A percentile compares a stretch with the other conserved stretches of the same genome.
Evolutionary conservation across 2,888 invertebrate genomes (phyloP).

Genomic region (Ferdinandea cuprea): DNA sequence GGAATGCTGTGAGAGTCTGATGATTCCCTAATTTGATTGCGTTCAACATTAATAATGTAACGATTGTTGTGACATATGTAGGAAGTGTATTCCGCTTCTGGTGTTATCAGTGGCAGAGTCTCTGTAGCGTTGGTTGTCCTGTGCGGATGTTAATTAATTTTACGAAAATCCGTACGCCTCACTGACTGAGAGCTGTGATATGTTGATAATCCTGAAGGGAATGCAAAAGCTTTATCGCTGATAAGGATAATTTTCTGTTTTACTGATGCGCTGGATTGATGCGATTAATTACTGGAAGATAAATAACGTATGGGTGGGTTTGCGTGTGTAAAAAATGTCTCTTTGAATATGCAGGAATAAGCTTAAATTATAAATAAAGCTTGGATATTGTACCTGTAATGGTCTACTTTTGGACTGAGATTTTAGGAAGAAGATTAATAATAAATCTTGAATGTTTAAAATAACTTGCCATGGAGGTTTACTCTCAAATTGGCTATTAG

Average conservation of each 20-base stretch:
- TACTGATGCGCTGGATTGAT: neutral
- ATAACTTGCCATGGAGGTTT: too few species aligned
- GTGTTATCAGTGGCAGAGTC: slow-evolving; percentile 11
- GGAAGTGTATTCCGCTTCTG: slow-evolving; percentile 51
- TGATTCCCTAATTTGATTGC: slow-evolving; percentile 69
- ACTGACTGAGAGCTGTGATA: slow-evolving; percentile 16
- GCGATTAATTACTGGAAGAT: slow-evolving; percentile 9
- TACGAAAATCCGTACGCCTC: slow-evolving; percentile 31
- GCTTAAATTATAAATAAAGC: too few species aligned
- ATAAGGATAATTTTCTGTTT: slow-evolving; percentile 11
- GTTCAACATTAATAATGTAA: slow-evolving; percentile 69
- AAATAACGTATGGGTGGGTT: neutral
- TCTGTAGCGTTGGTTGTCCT: slow-evolving; percentile 4
- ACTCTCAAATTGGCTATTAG: too few species aligned
- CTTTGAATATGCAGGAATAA: too few species aligned
- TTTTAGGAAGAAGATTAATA: too few species aligned
- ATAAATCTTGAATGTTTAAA: too few species aligned
- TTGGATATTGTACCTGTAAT: too few species aligned
- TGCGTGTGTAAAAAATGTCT: too few species aligned
- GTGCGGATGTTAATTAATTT: slow-evolving; percentile 63
- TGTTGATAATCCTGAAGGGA: slow-evolving; percentile 53
- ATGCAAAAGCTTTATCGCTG: slow-evolving; percentile 13
- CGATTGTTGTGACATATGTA: slow-evolving; percentile 70
- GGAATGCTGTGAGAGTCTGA: slow-evolving; percentile 37
- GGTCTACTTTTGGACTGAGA: too few species aligned